These are phyloP conservation scores for Theropithecus gelada DNA, from an alignment of 2,113 vertebrate genomes.

Conservation along the genomic window DNA sequence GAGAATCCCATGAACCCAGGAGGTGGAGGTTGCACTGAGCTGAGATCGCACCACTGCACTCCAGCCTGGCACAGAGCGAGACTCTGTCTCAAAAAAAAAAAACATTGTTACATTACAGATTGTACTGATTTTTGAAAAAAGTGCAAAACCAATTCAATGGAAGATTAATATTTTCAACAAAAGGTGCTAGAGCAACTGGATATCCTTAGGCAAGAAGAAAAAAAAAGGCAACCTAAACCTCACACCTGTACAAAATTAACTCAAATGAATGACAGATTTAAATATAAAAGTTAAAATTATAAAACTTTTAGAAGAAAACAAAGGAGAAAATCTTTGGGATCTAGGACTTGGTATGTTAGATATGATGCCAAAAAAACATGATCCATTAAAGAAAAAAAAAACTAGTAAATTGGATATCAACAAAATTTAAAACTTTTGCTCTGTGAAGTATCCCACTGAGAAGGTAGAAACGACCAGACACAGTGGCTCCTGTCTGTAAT, in stretches of 20 bases:
- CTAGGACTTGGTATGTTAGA: neutral
- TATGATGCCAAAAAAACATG: slow-evolving; percentile 38
- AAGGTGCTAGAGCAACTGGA: neutral
- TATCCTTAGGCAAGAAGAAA: neutral
- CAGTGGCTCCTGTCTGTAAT: too few species aligned
- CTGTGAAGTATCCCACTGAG: neutral
- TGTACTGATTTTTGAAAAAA: neutral
- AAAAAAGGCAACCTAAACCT: neutral
- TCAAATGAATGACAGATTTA: neutral
- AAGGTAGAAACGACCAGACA: too few species aligned
- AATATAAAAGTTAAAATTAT: slow-evolving; percentile 1
- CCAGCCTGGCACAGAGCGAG: too few species aligned
- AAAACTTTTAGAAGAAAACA: neutral
- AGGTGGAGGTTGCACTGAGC: too few species aligned
- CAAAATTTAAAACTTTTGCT: slow-evolving; percentile 30
- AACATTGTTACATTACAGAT: neutral
- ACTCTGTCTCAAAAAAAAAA: neutral
- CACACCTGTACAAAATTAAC: neutral
- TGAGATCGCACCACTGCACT: too few species aligned
- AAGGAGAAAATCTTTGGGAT: neutral
- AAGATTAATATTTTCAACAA: slow-evolving; percentile 20
- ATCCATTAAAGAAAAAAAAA: slow-evolving; percentile 10
- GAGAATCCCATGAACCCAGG: too few species aligned
- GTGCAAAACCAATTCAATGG: neutral
- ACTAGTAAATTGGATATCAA: neutral